Evolutionary conservation across 2,888 invertebrate genomes (phyloP).

Genomic region (Psylliodes chrysocephalus): DNA sequence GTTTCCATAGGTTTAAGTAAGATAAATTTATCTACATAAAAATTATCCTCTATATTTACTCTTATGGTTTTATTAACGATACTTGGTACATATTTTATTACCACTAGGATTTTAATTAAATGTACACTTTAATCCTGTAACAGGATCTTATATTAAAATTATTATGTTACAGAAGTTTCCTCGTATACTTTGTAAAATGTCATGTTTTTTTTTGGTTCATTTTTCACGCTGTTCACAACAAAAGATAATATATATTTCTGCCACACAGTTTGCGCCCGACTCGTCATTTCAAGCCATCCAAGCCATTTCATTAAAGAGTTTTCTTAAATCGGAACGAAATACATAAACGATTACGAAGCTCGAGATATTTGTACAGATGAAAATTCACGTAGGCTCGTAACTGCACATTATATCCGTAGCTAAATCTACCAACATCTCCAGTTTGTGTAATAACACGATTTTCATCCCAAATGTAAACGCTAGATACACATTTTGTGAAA

Average conservation of each 20-base stretch:
- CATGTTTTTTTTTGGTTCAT: conserved; percentile 11
- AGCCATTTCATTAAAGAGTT: conserved; percentile 27
- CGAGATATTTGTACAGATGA: conserved; percentile 22
- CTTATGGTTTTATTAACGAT: too few species aligned
- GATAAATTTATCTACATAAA: too few species aligned
- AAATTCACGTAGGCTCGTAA: conserved; percentile 29
- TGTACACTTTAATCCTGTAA: too few species aligned
- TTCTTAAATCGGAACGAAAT: conserved; percentile 23
- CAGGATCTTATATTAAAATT: too few species aligned
- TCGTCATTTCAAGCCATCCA: conserved; percentile 4
- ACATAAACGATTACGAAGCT: background rate
- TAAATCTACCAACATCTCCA: conserved; percentile 11
- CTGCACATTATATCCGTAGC: conserved; percentile 27
- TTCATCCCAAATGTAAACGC: background rate
- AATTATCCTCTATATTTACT: too few species aligned
- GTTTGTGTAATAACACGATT: conserved; percentile 20
- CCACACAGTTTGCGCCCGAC: conserved; percentile 1
- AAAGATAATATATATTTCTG: background rate
- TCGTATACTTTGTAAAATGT: too few species aligned
- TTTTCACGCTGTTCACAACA: conserved; percentile 12
- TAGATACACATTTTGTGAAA: background rate
- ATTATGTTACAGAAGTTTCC: too few species aligned
- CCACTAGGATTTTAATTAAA: too few species aligned
- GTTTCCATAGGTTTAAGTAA: too few species aligned
- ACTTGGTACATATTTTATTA: too few species aligned